Percentiles rank a stretch among this genome's conserved stretches.
Conservation (phyloP, 2,888 invertebrate genomes). For the Lathronympha strigana region DNA sequence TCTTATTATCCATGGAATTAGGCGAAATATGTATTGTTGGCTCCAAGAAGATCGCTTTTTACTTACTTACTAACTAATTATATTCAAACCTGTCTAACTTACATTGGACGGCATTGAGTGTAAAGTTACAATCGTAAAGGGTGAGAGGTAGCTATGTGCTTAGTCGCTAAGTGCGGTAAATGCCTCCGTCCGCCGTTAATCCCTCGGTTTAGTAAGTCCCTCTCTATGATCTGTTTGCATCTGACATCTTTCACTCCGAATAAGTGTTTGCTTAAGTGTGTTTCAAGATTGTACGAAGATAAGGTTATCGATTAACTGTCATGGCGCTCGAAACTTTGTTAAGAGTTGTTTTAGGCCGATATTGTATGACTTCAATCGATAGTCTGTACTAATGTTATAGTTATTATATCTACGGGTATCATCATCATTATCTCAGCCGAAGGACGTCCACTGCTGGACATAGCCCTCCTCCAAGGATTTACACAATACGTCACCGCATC, state of each 20-base stretch:
- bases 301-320: conserved; percentile 35
- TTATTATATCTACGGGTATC: not conserved
- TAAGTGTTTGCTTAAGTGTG: conserved; percentile 39
- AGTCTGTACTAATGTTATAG: conserved; percentile 11
- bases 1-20: no score
- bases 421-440: no score
- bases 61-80: no score
- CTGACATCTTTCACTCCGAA: conserved; percentile 34
- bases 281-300: conserved; percentile 31
- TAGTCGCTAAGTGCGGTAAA: conserved; percentile 28
- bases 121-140: conserved; percentile 29
- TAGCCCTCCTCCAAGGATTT: no score
- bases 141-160: not conserved
- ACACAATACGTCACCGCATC: no score
- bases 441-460: no score
- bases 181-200: conserved; percentile 36
- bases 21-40: no score
- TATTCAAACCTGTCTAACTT: not conserved
- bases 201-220: conserved; percentile 31
- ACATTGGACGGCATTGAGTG: conserved; percentile 15
- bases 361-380: conserved; percentile 32
- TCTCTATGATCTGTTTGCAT: conserved; percentile 36
- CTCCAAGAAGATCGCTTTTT: no score
- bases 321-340: conserved; percentile 33
- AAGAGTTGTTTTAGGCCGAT: conserved; percentile 29